A percentile compares a stretch with the other conserved stretches of the same genome.
phyloP scores from a whole-genome alignment of 2,888 invertebrate species.

The Cephus pulcher region DNA sequence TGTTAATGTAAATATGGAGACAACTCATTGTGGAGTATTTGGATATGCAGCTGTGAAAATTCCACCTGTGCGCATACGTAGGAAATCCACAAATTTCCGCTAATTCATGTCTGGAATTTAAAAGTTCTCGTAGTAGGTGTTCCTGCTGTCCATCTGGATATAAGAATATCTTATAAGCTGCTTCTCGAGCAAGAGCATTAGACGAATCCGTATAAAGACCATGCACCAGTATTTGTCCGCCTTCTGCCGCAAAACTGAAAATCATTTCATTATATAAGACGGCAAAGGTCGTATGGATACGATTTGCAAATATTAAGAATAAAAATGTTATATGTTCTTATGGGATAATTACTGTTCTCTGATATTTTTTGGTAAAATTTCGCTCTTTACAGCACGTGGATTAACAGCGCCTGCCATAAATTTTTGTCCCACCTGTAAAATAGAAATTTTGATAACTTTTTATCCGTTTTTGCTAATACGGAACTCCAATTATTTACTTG shows the following conservation, averaged over 20 bases:
- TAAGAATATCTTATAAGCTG: constrained; percentile 87
- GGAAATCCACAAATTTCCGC: constrained; percentile 91
- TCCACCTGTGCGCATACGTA: constrained; percentile 84
- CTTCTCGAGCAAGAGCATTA: constrained; percentile 84
- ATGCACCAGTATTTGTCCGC: constrained; percentile 80
- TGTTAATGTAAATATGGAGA: neutral
- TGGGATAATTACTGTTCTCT: constrained; percentile 75
- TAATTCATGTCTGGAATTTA: constrained; percentile 81
- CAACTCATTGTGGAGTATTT: neutral
- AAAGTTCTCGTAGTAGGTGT: constrained; percentile 76
- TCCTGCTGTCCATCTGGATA: constrained; percentile 84
- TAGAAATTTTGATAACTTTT: neutral
- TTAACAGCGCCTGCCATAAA: constrained; percentile 83
- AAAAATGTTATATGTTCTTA: neutral
- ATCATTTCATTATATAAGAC: constrained; percentile 22
- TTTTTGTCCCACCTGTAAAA: constrained; percentile 76
- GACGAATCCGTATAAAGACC: constrained; percentile 87
- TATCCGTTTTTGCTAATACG: neutral
- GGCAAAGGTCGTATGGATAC: neutral
- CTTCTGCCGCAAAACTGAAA: constrained; percentile 73
- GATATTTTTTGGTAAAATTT: constrained; percentile 77
- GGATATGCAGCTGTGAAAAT: constrained; percentile 3
- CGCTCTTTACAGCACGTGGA: constrained; percentile 76
- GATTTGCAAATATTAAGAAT: neutral
- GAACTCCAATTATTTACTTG: constrained; percentile 61